These are phyloP conservation scores for Hemicentrotus pulcherrimus DNA, from an alignment of 35 echinoderm and acorn worm genomes.

Conservation along the genomic window DNA sequence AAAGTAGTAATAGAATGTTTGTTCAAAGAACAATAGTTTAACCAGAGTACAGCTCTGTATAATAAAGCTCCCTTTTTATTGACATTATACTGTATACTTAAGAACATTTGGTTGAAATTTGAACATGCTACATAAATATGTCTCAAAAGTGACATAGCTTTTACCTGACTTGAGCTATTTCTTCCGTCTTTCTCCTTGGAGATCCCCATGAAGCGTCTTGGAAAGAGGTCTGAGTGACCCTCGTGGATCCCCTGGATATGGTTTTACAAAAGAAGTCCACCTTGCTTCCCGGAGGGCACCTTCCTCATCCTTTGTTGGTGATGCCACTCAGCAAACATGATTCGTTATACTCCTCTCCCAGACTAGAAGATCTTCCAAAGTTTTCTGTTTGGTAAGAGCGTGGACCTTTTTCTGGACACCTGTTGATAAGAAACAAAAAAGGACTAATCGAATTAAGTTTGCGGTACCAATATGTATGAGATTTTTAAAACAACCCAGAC, in stretches of 20 bases:
- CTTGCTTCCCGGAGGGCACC: not conserved
- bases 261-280: not conserved
- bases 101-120: not conserved
- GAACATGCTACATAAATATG: not conserved
- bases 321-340: not conserved
- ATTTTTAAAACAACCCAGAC: not conserved
- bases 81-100: not conserved
- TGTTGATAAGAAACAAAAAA: not conserved
- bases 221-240: slow-evolving; percentile 26
- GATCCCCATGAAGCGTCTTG: slow-evolving; percentile 45
- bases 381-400: not conserved
- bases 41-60: not conserved
- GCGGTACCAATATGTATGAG: not conserved
- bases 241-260: slow-evolving; percentile 60
- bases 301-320: not conserved
- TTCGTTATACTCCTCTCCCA: not conserved
- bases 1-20: not conserved
- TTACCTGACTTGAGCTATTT: slow-evolving; percentile 64
- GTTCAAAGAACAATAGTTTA: not conserved
- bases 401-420: slow-evolving; percentile 25
- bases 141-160: not conserved
- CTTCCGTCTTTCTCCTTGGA: slow-evolving; percentile 57
- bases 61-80: not conserved
- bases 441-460: not conserved
- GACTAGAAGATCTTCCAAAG: not conserved